Evolutionary conservation across 2,113 vertebrate genomes (phyloP).

Genomic region (Chaetops frenatus): DNA sequence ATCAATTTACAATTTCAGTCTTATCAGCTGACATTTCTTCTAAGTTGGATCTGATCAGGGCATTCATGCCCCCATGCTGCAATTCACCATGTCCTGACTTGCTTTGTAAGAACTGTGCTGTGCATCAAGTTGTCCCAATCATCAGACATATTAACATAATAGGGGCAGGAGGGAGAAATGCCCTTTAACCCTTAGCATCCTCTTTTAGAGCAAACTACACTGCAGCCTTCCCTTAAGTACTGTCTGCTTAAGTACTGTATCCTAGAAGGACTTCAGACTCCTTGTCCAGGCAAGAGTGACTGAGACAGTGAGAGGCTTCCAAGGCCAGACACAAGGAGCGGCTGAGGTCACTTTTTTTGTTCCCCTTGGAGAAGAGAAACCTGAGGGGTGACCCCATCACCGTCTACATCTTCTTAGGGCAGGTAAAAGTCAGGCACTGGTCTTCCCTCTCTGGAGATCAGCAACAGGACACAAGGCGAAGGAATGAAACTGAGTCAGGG

Average conservation of each 20-base stretch:
- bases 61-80: not conserved
- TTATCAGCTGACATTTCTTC: not conserved
- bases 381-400: not conserved
- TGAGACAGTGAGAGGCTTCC: fast-evolving
- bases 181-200: not conserved
- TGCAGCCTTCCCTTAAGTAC: not conserved
- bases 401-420: not conserved
- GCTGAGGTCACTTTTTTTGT: not conserved
- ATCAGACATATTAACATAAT: not conserved
- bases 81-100: not conserved
- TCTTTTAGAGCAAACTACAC: not conserved
- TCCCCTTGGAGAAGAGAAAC: not conserved
- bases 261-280: not conserved
- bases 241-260: not conserved
- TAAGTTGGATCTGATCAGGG: not conserved
- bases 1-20: not conserved
- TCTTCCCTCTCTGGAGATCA: not conserved
- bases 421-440: not conserved
- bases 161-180: fast-evolving
- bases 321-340: not conserved
- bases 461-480: fast-evolving
- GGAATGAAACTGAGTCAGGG: not conserved
- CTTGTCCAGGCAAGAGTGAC: not conserved
- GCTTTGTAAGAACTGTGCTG: not conserved
- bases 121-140: not conserved